phyloP scores from a whole-genome alignment of 1,140 invertebrate species.

The Patella vulgata region DNA sequence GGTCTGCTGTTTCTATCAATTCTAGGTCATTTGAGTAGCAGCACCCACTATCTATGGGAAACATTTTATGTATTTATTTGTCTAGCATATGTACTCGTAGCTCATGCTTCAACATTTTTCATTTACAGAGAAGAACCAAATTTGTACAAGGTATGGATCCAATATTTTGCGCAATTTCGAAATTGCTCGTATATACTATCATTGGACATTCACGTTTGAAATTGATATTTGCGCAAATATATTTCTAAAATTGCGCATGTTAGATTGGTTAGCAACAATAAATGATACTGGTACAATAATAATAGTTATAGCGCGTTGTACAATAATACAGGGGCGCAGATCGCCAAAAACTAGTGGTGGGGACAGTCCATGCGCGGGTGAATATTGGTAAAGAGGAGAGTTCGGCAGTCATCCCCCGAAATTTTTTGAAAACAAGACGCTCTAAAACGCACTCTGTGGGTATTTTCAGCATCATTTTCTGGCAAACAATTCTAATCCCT shows the following conservation, averaged over 20 bases:
- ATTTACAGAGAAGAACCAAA: slow-evolving; percentile 5
- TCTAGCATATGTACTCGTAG: slow-evolving; percentile 15
- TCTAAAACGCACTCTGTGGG: no score
- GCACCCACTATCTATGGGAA: slow-evolving; percentile 16
- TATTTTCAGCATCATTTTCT: no score
- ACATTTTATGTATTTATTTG: slow-evolving; percentile 23
- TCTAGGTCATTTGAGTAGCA: slow-evolving; percentile 18
- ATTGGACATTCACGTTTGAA: neutral
- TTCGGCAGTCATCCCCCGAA: no score
- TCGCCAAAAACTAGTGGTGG: no score
- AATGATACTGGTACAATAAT: neutral
- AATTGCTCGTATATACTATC: neutral
- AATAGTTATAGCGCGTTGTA: no score
- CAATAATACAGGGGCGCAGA: no score
- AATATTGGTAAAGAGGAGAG: no score
- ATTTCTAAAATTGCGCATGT: neutral
- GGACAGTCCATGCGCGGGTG: no score
- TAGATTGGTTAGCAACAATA: neutral
- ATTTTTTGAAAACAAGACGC: no score
- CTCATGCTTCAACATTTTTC: slow-evolving; percentile 21
- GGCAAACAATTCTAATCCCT: no score
- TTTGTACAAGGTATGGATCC: slow-evolving; percentile 7
- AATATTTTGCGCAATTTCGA: neutral
- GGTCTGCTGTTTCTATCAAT: slow-evolving; percentile 14
- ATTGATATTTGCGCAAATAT: no score